Conservation (phyloP, 2,113 vertebrate species). For the Austrofundulus limnaeus region DNA sequence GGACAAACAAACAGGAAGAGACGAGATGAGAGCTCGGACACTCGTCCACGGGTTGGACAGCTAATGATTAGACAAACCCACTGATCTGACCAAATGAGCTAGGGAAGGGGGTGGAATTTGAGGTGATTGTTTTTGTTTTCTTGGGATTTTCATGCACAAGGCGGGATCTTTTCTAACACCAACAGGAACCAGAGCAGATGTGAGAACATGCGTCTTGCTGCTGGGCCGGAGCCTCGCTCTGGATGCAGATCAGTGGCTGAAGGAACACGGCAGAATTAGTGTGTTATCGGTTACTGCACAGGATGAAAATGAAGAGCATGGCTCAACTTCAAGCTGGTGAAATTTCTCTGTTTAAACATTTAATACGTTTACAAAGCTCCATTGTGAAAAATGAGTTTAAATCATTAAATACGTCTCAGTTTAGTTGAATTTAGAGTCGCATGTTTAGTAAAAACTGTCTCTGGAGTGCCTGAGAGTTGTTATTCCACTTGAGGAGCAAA, state of each 20-base stretch:
- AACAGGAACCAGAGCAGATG: slow-evolving; percentile 51
- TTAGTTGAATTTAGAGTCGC: too few relatives aligned
- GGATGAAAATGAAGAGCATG: slow-evolving; percentile 67
- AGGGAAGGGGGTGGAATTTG: slow-evolving; percentile 16
- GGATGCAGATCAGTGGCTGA: slow-evolving; percentile 70
- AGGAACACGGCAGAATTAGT: slow-evolving; percentile 59
- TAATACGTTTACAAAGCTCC: too few relatives aligned
- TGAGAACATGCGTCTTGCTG: slow-evolving; percentile 55
- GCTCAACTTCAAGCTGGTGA: slow-evolving; percentile 10
- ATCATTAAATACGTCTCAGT: too few relatives aligned
- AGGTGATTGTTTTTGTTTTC: slow-evolving; percentile 45
- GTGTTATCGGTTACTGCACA: slow-evolving; percentile 46
- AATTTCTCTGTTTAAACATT: too few relatives aligned
- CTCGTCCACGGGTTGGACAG: slow-evolving; percentile 36
- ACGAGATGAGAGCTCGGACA: slow-evolving; percentile 39
- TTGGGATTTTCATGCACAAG: slow-evolving; percentile 52
- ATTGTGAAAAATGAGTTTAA: too few relatives aligned
- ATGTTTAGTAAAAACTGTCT: slow-evolving; percentile 23
- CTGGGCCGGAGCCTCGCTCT: slow-evolving; percentile 40
- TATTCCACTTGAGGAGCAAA: background rate
- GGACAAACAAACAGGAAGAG: slow-evolving; percentile 51
- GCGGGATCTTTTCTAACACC: slow-evolving; percentile 41
- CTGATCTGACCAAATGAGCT: slow-evolving; percentile 64
- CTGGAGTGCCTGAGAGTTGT: slow-evolving; percentile 19
- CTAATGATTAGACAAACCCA: slow-evolving; percentile 58